Evolutionary conservation across 2,888 invertebrate genomes (phyloP).

Genomic region (Lumbricus terrestris): DNA sequence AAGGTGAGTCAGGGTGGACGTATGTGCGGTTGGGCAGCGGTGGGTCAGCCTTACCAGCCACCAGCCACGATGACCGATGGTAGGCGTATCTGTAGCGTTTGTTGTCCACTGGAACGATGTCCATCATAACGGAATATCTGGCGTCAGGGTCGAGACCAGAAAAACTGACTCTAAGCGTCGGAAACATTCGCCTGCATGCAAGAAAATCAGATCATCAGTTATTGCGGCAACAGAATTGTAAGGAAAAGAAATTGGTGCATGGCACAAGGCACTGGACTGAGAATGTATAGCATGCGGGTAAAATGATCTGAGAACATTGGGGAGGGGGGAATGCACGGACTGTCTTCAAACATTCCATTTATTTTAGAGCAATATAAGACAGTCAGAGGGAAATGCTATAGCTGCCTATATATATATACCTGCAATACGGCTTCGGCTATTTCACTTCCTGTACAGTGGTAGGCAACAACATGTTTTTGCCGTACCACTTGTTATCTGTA

Average conservation of each 20-base stretch:
- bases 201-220: not conserved
- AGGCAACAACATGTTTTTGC: too few relatives aligned
- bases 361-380: too few relatives aligned
- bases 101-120: constrained; percentile 94
- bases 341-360: too few relatives aligned
- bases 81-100: constrained; percentile 92
- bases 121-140: constrained; percentile 84
- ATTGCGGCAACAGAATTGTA: not conserved
- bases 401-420: too few relatives aligned
- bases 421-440: too few relatives aligned
- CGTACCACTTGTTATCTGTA: too few relatives aligned
- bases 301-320: too few relatives aligned
- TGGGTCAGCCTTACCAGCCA: constrained; percentile 94
- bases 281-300: too few relatives aligned
- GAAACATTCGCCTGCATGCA: constrained; percentile 99
- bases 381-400: too few relatives aligned
- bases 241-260: not conserved
- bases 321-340: too few relatives aligned
- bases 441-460: too few relatives aligned
- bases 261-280: not conserved
- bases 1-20: constrained; percentile 94
- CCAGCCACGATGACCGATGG: constrained; percentile 95
- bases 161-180: constrained; percentile 91
- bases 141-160: constrained; percentile 63
- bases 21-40: constrained; percentile 86